A percentile compares a stretch with the other conserved stretches of the same genome.
phyloP scores from a whole-genome alignment of 2,113 vertebrate species.

The Nerophis lumbriciformis region DNA sequence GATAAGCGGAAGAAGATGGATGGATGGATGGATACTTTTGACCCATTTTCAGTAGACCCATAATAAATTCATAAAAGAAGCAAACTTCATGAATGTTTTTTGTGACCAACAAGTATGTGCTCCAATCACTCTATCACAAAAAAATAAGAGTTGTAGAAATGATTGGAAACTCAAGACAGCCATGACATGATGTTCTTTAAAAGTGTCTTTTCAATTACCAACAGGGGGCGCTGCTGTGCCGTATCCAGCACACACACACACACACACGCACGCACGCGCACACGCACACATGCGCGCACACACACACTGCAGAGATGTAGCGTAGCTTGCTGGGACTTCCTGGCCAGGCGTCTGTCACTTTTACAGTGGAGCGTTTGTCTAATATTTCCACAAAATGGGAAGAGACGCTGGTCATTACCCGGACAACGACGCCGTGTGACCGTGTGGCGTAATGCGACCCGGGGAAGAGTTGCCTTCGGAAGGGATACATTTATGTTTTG shows the following conservation, averaged over 20 bases:
- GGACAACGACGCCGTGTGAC: slow-evolving; percentile 7
- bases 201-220: neutral
- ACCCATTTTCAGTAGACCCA: too few relatives aligned
- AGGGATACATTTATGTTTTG: slow-evolving; percentile 46
- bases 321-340: slow-evolving; percentile 44
- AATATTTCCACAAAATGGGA: slow-evolving; percentile 26
- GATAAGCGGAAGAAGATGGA: too few relatives aligned
- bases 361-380: slow-evolving; percentile 7
- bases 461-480: slow-evolving; percentile 22
- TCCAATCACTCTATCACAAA: too few relatives aligned
- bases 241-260: slow-evolving; percentile 19
- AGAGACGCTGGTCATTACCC: neutral
- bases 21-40: too few relatives aligned
- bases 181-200: too few relatives aligned
- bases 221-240: slow-evolving; percentile 49
- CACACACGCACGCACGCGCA: slow-evolving; percentile 10
- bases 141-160: too few relatives aligned
- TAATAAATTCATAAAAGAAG: too few relatives aligned
- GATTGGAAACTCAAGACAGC: too few relatives aligned
- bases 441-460: slow-evolving; percentile 46
- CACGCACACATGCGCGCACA: neutral
- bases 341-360: slow-evolving; percentile 45
- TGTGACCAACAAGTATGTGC: too few relatives aligned
- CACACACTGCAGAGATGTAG: slow-evolving; percentile 42
- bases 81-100: too few relatives aligned